Conservation (phyloP, 2,113 vertebrate genomes). For the Microtus richardsoni region DNA sequence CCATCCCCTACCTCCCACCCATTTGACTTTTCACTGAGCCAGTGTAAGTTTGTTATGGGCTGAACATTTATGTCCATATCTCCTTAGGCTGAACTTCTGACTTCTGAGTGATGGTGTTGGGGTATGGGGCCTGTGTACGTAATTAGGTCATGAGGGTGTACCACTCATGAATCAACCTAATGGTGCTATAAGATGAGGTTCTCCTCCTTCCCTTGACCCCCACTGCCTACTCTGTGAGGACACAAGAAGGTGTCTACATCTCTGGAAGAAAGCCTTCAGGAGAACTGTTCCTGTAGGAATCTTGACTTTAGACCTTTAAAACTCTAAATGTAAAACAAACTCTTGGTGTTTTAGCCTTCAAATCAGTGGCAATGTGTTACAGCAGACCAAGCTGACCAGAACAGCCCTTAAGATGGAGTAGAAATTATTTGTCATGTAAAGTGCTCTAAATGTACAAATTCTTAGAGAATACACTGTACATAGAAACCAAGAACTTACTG, state of each 20-base stretch:
- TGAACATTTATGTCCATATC: neutral
- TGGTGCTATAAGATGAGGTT: neutral
- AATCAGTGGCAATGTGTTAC: neutral
- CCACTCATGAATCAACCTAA: neutral
- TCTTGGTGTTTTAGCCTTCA: neutral
- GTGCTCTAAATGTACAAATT: slow-evolving; percentile 25
- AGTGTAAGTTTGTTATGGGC: neutral
- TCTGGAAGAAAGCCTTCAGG: neutral
- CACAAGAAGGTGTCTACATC: neutral
- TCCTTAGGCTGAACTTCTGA: neutral
- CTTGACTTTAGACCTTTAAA: neutral
- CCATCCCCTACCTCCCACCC: slow-evolving; percentile 16
- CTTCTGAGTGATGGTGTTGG: neutral
- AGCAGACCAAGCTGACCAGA: neutral
- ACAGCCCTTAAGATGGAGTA: slow-evolving; percentile 17
- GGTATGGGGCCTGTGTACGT: neutral
- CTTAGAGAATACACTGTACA: slow-evolving; percentile 41
- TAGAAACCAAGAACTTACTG: slow-evolving; percentile 15
- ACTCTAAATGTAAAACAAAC: neutral
- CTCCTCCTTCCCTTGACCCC: neutral
- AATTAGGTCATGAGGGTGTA: neutral
- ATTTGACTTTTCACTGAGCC: slow-evolving; percentile 54
- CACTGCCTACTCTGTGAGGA: neutral
- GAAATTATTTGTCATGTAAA: slow-evolving; percentile 56
- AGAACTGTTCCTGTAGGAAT: neutral